Base-by-base conservation (phyloP, 2,113 vertebrate species). In the Charina bottae region DNA sequence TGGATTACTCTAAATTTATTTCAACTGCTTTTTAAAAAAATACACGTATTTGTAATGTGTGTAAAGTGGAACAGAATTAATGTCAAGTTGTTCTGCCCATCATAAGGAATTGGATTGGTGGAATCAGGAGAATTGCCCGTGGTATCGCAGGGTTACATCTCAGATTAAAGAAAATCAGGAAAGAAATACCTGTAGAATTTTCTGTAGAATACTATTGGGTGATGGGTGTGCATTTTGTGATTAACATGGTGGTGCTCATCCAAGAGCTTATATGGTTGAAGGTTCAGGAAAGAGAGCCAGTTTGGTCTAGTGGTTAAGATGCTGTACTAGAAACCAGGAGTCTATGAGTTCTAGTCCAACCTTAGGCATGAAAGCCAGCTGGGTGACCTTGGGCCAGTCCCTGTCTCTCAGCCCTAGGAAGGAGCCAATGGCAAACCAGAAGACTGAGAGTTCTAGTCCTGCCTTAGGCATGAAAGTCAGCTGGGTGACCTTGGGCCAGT, bases 1-100 rank as follows among this genome's bases (percentile, higher is more conserved):
- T 91, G 60, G 46, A 13, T 92, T 62, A 60, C 55, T 92, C 64
- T 92, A 83, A 59, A 78, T 90, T 84, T 15, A 91, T 93, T 91
- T 87, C 85, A 2, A 53, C n/a, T 10, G 23, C 37, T 56, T 8
- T 86, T 93, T 85, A 6, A 12, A 62, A 90, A 90, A 19, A 24
- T 24, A 91, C 59, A 26, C 28, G 37, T 54, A 83, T 68, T 85
- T 68, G 12, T 87, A 62, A 88, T 60, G 83, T 21, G 28, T 89
- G 15, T 58, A 90, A 54, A 56, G 72, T 90, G 89, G 89, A 46
- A 26, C 49, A 92, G 5, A 19, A 46, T 6, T 83, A 87, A 62
- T 64, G 21, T 83, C 42, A 55, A 0, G 3, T 53, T 33, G 53
- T 12, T 11, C 21, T 58, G 54, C 24, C 33, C 72, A 19, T 21